phyloP scores from a whole-genome alignment of 2,888 invertebrate species.

The Petrolisthes cinctipes region DNA sequence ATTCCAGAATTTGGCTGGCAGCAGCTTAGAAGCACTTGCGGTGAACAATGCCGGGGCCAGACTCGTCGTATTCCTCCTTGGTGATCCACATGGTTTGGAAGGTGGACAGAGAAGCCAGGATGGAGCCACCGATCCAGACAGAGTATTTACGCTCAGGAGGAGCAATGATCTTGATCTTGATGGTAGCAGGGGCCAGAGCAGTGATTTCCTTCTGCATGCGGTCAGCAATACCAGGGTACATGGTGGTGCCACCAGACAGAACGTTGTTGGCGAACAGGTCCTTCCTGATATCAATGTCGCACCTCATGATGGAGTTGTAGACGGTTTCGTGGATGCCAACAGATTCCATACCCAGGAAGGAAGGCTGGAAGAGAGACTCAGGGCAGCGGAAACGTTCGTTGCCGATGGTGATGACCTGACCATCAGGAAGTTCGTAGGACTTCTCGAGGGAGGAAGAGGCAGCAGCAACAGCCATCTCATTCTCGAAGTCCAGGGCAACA shows the following conservation, averaged over 20 bases:
- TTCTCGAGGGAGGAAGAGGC: constrained; percentile 71
- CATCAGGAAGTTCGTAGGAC: constrained; percentile 92
- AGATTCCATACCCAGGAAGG: constrained; percentile 77
- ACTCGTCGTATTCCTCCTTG: constrained; percentile 66
- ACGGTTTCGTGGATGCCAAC: constrained; percentile 71
- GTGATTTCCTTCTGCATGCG: constrained; percentile 66
- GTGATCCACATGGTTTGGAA: constrained; percentile 66
- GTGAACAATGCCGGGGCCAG: constrained; percentile 69
- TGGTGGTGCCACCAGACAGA: constrained; percentile 65
- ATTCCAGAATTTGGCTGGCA: too few relatives aligned
- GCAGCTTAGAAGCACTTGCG: constrained; percentile 73
- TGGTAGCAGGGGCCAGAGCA: constrained; percentile 67
- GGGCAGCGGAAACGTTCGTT: constrained; percentile 93
- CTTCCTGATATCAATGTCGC: constrained; percentile 78
- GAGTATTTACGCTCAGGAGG: constrained; percentile 68
- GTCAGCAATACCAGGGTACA: constrained; percentile 65
- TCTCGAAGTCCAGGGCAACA: neutral
- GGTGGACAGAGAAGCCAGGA: constrained; percentile 67
- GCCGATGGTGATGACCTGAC: constrained; percentile 90
- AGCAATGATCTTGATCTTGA: constrained; percentile 68
- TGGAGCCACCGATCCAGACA: constrained; percentile 68
- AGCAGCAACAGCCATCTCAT: too few relatives aligned
- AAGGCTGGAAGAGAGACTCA: constrained; percentile 78
- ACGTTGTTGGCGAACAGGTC: constrained; percentile 68
- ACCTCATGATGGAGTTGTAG: constrained; percentile 85